Evolutionary conservation across 2,888 invertebrate species (phyloP).

Genomic region (Agrochola lychnidis): DNA sequence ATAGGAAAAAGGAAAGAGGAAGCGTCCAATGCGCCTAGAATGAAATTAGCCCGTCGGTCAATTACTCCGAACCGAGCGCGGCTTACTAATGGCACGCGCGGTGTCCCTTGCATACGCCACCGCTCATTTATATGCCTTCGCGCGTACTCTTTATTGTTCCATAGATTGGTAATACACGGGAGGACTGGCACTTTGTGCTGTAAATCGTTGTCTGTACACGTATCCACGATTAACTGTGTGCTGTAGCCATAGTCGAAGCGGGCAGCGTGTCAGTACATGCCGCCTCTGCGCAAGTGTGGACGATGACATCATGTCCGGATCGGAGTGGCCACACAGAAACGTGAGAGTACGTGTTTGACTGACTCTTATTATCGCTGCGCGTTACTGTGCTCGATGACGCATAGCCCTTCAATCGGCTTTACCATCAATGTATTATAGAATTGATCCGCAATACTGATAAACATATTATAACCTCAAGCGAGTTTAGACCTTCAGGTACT

Average conservation of each 20-base stretch:
- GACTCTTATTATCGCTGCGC: slow-evolving; percentile 77
- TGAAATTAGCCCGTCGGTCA: slow-evolving; percentile 89
- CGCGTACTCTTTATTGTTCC: slow-evolving; percentile 89
- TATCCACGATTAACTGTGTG: slow-evolving; percentile 89
- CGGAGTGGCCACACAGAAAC: slow-evolving; percentile 86
- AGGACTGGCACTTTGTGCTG: slow-evolving; percentile 90
- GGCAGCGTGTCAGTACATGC: slow-evolving; percentile 84
- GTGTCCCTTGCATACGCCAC: slow-evolving; percentile 86
- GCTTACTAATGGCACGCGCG: slow-evolving; percentile 88
- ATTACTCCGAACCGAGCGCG: slow-evolving; percentile 87
- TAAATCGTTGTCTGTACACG: slow-evolving; percentile 90
- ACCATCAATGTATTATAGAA: slow-evolving; percentile 57
- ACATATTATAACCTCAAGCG: slow-evolving; percentile 32
- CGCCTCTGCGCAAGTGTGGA: slow-evolving; percentile 81
- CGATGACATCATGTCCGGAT: slow-evolving; percentile 89
- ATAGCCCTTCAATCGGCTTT: slow-evolving; percentile 70
- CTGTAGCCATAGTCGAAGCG: slow-evolving; percentile 77
- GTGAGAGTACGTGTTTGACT: slow-evolving; percentile 82
- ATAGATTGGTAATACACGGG: slow-evolving; percentile 90
- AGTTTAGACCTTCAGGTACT: not conserved
- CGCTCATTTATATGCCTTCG: slow-evolving; percentile 87
- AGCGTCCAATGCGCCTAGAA: slow-evolving; percentile 88
- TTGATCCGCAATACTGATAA: slow-evolving; percentile 53
- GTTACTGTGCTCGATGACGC: slow-evolving; percentile 79
- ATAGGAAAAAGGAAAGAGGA: slow-evolving; percentile 91